Conservation (phyloP, 2,113 vertebrate species). For the Bothrops jararaca region DNA sequence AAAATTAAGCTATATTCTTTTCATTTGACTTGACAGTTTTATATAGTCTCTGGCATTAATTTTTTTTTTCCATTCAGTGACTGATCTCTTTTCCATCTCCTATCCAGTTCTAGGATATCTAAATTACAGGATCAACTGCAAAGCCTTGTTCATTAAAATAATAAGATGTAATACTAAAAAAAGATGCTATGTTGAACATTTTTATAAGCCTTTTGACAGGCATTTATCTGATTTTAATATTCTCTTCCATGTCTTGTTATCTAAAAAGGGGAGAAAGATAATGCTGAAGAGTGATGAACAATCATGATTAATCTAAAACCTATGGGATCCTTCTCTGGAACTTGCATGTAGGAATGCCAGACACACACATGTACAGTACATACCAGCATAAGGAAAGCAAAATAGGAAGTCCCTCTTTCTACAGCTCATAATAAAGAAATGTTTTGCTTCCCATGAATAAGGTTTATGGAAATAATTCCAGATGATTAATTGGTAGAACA, state of each 20-base stretch:
- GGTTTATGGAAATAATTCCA: not conserved
- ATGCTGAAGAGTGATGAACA: not conserved
- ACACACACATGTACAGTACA: not conserved
- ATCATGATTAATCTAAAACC: not conserved
- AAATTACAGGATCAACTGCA: slow-evolving; percentile 17
- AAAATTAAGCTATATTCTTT: slow-evolving; percentile 7
- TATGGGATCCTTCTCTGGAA: not conserved
- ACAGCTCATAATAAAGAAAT: not conserved
- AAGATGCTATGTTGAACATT: not conserved
- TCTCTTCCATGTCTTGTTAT: not conserved
- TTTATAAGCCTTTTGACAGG: not conserved
- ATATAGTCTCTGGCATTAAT: slow-evolving; percentile 20
- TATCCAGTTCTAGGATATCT: not conserved
- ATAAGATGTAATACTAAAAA: slow-evolving; percentile 17
- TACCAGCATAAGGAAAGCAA: slow-evolving; percentile 2
- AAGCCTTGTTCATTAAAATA: slow-evolving; percentile 9
- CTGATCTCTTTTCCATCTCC: slow-evolving; percentile 25
- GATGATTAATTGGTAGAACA: not conserved
- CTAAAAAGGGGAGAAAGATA: slow-evolving; percentile 7
- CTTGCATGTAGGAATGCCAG: not conserved
- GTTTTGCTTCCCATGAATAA: not conserved
- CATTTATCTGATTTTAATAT: slow-evolving; percentile 29
- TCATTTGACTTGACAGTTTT: slow-evolving; percentile 15
- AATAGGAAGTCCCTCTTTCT: not conserved
- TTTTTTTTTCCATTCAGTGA: slow-evolving; percentile 17